These are phyloP conservation scores for Aplysina aerophoba DNA, from an alignment of 37 sponge, comb jelly and placozoan genomes.

Conservation along the genomic window DNA sequence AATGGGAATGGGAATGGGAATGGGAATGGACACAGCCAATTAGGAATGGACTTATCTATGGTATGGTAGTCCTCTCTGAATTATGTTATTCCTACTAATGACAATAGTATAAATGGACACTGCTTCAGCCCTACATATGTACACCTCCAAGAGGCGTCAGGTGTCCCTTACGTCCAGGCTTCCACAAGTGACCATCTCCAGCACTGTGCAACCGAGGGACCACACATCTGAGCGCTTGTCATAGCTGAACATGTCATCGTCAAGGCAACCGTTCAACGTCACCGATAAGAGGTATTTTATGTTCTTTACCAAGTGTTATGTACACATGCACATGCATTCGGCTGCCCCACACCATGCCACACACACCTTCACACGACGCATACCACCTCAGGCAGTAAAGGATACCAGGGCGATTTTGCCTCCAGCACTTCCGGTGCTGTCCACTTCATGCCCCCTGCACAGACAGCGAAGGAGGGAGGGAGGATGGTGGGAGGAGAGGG, in stretches of 20 bases:
- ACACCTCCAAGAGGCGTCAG: no score
- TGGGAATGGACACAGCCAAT: no score
- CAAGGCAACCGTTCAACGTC: neutral
- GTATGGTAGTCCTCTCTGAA: no score
- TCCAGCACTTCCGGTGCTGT: constrained; percentile 86
- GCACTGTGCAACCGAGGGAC: constrained; percentile 88
- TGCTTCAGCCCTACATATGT: no score
- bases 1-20: no score
- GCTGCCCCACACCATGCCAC: neutral
- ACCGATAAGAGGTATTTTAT: no score
- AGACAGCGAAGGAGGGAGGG: neutral
- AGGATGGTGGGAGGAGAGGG: neutral
- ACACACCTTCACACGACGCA: neutral
- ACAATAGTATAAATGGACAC: neutral
- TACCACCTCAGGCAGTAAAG: neutral
- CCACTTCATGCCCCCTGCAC: constrained; percentile 80
- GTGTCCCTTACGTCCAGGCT: constrained; percentile 59
- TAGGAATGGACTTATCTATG: no score
- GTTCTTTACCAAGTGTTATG: neutral
- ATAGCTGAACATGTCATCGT: constrained; percentile 49
- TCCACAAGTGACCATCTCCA: constrained; percentile 88
- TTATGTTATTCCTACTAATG: no score
- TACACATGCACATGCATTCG: neutral
- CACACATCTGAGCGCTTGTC: constrained; percentile 88
- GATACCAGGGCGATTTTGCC: constrained; percentile 43